Base-by-base conservation (phyloP, 1,140 invertebrate genomes). In the Gonatopus flavifemur region DNA sequence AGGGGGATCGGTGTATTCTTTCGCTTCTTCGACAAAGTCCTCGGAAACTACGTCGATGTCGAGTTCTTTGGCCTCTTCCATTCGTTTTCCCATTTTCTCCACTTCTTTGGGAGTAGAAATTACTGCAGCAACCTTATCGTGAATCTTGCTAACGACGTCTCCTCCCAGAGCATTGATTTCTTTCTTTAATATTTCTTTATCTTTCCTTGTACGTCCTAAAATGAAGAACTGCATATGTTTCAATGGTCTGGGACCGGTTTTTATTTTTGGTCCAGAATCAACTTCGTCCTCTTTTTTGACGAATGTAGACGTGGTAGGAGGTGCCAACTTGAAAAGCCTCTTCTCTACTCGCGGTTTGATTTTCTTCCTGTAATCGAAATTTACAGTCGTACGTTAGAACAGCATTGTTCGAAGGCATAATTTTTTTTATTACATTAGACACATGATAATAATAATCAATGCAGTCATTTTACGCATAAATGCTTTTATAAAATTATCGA, bases 201-300 rank as follows among this genome's bases (percentile, higher is more conserved):
- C 59, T 22, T 77, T 81, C 55, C 72, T 73, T 2, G 82, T 74
- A 51, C 83, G 83, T 3, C 88, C 88, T 48, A 86, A 69, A 18
- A 92, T 67, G n/a, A 87, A 84, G 77, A 96, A 92, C 62, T 87
- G 84, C 71, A 95, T 84, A 52, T 90, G 85, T 61, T 88, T 86
- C 20, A 96, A 72, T 7, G 93, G 86, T 22, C 83, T 83, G 30
- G 80, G 67, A 24, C 78, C 81, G 10, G 80, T 67, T 56, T 82
- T 72, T 31, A 86, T 59, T 75, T 84, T 84, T 2, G 84, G 81
- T 12, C 84, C 85, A 48, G 66, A 61, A 52, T 80, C 70, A n/a
- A 74, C 48, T 32, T 75, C 72, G 55, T 84, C 82, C 53, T 84
- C 77, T 62, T 80, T 83, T 57, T 85, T 86, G 8, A 84, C 64